Conservation (phyloP, 2,888 invertebrate genomes). For the Nephrotoma appendiculata region DNA sequence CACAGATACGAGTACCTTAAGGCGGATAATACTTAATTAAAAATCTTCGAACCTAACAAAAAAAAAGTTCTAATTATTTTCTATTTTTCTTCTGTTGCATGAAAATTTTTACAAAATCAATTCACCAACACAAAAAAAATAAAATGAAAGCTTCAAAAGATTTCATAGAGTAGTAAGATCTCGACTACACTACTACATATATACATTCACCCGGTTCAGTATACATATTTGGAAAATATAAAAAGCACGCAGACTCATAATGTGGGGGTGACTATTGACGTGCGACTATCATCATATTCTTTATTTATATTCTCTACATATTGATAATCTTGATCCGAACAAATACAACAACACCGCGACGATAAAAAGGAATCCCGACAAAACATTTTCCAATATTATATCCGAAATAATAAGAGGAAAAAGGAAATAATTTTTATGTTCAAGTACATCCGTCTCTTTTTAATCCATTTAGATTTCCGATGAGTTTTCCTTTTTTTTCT, state of each 20-base stretch:
- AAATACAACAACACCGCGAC: not conserved
- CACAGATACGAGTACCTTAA: not conserved
- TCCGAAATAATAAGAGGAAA: conserved; percentile 9
- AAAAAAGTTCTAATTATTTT: not conserved
- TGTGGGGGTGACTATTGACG: not conserved
- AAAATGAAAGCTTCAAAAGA: not conserved
- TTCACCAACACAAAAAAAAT: not conserved
- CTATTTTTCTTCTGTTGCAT: not conserved
- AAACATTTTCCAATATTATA: conserved; percentile 1
- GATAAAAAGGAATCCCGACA: not conserved
- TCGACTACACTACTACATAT: not conserved
- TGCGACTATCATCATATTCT: not conserved
- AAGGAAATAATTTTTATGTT: conserved; percentile 11
- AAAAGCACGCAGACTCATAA: not conserved
- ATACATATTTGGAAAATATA: not conserved
- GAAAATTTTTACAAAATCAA: not conserved
- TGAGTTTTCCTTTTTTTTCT: not conserved
- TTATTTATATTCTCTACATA: not conserved
- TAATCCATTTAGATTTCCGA: conserved; percentile 3
- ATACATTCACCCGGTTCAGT: not conserved
- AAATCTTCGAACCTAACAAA: not conserved
- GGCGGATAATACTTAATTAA: conserved; percentile 2
- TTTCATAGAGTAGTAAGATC: not conserved
- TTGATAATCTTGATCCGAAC: not conserved
- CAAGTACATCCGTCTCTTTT: conserved; percentile 12